Conservation (phyloP, 2,113 vertebrate genomes). For the Mastomys natalensis region DNA sequence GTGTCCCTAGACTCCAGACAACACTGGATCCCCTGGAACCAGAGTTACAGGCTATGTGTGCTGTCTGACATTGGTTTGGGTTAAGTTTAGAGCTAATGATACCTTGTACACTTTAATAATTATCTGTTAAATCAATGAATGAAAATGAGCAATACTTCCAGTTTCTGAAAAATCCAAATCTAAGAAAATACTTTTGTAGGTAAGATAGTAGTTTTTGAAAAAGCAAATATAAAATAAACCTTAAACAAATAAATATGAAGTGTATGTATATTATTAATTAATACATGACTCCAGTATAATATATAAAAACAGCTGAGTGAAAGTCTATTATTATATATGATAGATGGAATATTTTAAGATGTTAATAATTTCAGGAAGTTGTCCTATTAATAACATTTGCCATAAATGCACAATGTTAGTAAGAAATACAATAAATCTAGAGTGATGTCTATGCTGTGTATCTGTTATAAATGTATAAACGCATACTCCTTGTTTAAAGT, state of each 20-base stretch:
- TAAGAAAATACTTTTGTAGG: not conserved
- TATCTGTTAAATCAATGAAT: not conserved
- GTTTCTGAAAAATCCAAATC: conserved; percentile 25
- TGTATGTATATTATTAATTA: not conserved
- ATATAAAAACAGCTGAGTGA: not conserved
- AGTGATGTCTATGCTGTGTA: not conserved
- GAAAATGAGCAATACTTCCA: not conserved
- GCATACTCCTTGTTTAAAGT: not conserved
- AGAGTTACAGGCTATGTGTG: not conserved
- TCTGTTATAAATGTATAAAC: not conserved
- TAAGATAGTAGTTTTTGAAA: conserved; percentile 1
- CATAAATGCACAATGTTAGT: not conserved
- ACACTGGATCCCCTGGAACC: not conserved
- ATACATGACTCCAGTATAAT: not conserved
- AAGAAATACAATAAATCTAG: not conserved
- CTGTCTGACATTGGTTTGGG: not conserved
- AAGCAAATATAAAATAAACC: conserved; percentile 5
- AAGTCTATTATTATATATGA: not conserved
- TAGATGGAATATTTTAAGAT: not conserved
- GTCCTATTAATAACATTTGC: not conserved
- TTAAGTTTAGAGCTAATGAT: not conserved
- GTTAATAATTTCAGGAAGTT: not conserved
- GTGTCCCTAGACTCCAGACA: not conserved
- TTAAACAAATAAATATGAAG: not conserved
- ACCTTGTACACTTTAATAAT: not conserved